A percentile compares a stretch with the other conserved stretches of the same genome.
phyloP scores from a whole-genome alignment of 2,797 vertebrate genomes.

The Halcyon chelicuti region DNA sequence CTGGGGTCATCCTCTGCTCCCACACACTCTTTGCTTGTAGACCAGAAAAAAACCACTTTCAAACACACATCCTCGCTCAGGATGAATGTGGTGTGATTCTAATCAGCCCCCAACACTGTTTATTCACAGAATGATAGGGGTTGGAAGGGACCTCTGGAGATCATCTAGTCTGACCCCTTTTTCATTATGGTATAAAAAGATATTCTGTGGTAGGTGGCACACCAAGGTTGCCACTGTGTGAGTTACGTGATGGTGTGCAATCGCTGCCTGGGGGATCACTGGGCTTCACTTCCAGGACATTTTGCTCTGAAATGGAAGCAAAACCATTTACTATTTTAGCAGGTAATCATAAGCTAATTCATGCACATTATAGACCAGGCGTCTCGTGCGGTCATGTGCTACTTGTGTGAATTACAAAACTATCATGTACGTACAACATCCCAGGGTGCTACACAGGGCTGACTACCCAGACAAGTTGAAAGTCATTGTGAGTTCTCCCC shows the following conservation, averaged over 20 bases:
- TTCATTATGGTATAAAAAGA: background rate
- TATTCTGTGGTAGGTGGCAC: accelerated
- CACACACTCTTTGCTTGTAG: accelerated
- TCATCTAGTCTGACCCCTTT: too few relatives aligned
- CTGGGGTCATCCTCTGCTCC: background rate
- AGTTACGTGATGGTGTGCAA: accelerated
- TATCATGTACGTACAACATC: accelerated
- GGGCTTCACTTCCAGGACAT: accelerated
- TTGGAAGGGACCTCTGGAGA: too few relatives aligned
- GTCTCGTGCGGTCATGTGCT: accelerated
- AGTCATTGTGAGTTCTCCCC: accelerated
- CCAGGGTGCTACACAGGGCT: background rate
- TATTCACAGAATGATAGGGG: background rate
- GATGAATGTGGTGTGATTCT: accelerated
- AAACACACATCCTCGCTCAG: accelerated
- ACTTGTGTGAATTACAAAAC: background rate
- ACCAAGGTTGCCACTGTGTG: accelerated
- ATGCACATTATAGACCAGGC: accelerated
- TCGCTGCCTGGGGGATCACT: accelerated
- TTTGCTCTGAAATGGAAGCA: background rate
- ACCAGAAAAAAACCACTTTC: background rate
- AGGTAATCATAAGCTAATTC: background rate
- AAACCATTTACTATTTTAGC: background rate
- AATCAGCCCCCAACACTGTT: background rate
- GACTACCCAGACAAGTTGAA: background rate